These are phyloP conservation scores for Drosophila bipectinata DNA, from an alignment of 1,140 invertebrate genomes.

Conservation along the genomic window DNA sequence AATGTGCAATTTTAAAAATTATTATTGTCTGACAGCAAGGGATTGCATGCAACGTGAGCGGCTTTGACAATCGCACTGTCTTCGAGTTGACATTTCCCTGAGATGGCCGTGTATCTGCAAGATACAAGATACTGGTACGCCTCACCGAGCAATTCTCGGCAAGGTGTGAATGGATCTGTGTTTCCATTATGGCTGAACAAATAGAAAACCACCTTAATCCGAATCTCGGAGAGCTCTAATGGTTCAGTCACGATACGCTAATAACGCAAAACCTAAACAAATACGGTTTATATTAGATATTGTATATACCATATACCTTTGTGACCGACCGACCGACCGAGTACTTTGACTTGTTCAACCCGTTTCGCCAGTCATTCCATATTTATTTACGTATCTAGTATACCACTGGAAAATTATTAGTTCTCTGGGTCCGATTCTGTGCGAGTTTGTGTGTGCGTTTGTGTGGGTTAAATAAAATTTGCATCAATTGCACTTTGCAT, in stretches of 20 bases:
- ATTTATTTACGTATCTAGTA: slow-evolving; percentile 1
- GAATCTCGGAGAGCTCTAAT: slow-evolving; percentile 54
- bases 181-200: slow-evolving; percentile 64
- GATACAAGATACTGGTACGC: slow-evolving; percentile 22
- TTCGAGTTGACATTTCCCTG: slow-evolving; percentile 64
- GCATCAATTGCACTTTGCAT: slow-evolving; percentile 67
- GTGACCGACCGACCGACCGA: not conserved
- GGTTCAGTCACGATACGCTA: slow-evolving; percentile 66
- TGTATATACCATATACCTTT: not conserved
- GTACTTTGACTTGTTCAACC: slow-evolving; percentile 46
- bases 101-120: slow-evolving; percentile 28
- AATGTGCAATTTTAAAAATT: slow-evolving; percentile 63
- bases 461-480: slow-evolving; percentile 57
- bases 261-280: slow-evolving; percentile 69
- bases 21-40: slow-evolving; percentile 56
- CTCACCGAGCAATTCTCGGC: slow-evolving; percentile 42
- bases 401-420: slow-evolving; percentile 18
- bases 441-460: not conserved
- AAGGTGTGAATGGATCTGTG: slow-evolving; percentile 74
- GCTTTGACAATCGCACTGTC: slow-evolving; percentile 62
- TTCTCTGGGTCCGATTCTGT: slow-evolving; percentile 7
- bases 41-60: slow-evolving; percentile 65
- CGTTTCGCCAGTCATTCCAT: slow-evolving; percentile 24
- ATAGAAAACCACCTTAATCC: slow-evolving; percentile 64
- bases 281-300: slow-evolving; percentile 41